Evolutionary conservation across 2,888 invertebrate genomes (phyloP), one percentile per base, ranked within the genome.

Genomic region (Gastracanthus pulcherrimus): DNA sequence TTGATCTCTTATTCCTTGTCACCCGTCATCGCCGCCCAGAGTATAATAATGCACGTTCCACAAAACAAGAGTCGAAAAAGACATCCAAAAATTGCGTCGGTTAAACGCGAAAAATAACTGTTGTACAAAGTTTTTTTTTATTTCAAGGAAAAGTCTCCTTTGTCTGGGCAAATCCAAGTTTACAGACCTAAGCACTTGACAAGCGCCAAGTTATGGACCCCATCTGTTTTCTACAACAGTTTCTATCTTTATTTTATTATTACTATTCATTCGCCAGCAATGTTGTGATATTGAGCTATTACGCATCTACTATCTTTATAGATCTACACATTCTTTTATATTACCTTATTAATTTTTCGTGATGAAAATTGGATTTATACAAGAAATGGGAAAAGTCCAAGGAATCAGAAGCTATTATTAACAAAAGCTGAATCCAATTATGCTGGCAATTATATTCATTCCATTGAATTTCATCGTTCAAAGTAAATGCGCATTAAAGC

Each of bases 141-240:
- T 11, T 51, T 19, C n/a, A 51, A 19, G 36, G 26, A 66, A 38
- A 9, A 13, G 11, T 13, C 13, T 66, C 3, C 16, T 38, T 66
- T 9, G 26, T 19, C 19, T 11, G 23, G 26, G 16, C 6, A 16
- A 0, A 6, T 36, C 31, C 23, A 60, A n/a, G 29, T 16, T n/a
- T 60, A n/a, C n/a, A 34, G 31, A 60, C 31, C 31, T 6, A 11
- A 23, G 55, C 60, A 60, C 31, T 29, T 60, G 36, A 36, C 38
- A 55, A 71, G 36, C 31, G 31, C 45, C 48, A 31, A 29, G 13
- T 67, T 45, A 5, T 69, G 69, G 69, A 69, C 69, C 69, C 69
- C 29, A 69, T 64, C n/a, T 19, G 3, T 7, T 38, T 23, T 38
- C 41, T 67, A 29, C 4, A 67, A 7, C 36, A 6, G 7, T 45